phyloP scores from a whole-genome alignment of 2,888 invertebrate species.

The Diarsia dahlii region DNA sequence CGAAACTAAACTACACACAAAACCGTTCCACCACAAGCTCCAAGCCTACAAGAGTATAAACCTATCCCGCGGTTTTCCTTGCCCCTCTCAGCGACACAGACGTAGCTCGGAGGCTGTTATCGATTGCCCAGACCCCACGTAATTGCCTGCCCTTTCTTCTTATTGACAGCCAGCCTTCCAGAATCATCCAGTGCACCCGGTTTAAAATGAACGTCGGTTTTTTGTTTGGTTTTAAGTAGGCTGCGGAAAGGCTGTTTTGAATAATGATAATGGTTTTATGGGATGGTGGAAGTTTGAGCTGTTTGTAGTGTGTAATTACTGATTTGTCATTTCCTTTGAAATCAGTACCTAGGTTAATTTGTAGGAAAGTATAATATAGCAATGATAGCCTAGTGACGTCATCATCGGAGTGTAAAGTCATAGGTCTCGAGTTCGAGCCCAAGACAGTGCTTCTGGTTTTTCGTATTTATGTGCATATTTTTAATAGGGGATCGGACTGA shows the following conservation, averaged over 20 bases:
- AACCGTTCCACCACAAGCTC: slow-evolving; percentile 12
- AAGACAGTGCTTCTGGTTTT: no score
- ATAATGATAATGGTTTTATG: background rate
- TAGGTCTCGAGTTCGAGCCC: no score
- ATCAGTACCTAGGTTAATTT: background rate
- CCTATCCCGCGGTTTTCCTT: slow-evolving; percentile 43
- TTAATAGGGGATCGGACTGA: no score
- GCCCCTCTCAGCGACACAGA: slow-evolving; percentile 68
- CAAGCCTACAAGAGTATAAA: slow-evolving; percentile 12
- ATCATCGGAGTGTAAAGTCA: no score
- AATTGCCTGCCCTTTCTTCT: slow-evolving; percentile 84
- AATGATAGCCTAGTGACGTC: no score
- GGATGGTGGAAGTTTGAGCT: background rate
- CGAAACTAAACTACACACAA: background rate
- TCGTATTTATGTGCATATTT: no score
- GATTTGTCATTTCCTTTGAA: background rate
- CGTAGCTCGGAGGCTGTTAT: slow-evolving; percentile 75
- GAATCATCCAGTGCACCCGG: slow-evolving; percentile 68
- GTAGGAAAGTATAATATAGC: no score
- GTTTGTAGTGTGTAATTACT: background rate
- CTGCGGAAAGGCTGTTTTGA: background rate
- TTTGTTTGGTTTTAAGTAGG: slow-evolving; percentile 38
- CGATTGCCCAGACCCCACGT: slow-evolving; percentile 77
- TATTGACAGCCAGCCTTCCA: slow-evolving; percentile 79
- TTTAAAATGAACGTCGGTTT: slow-evolving; percentile 64